phyloP scores from a whole-genome alignment of 1,140 invertebrate genomes.

The Delia radicum region DNA sequence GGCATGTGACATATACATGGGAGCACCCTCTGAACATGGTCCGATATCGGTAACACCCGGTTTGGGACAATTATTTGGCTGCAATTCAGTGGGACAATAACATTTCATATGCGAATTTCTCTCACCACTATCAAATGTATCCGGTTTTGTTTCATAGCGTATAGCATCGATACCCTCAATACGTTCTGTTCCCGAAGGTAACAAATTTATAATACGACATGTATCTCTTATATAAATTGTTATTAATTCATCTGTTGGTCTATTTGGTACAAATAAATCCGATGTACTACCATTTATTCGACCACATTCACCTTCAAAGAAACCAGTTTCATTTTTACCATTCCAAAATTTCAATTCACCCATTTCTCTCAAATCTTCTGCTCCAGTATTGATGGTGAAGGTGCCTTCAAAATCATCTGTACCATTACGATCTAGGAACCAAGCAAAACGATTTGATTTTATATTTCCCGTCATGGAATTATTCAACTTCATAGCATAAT shows the following conservation, averaged over 20 bases:
- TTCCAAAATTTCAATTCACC: constrained; percentile 72
- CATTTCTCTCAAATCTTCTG: constrained; percentile 62
- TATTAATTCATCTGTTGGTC: constrained; percentile 59
- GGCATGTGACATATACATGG: constrained; percentile 79
- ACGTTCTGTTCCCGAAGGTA: constrained; percentile 45
- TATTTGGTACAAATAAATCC: constrained; percentile 73
- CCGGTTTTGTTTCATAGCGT: constrained; percentile 62
- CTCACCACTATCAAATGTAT: constrained; percentile 69
- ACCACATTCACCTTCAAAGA: constrained; percentile 65
- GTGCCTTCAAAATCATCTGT: constrained; percentile 71
- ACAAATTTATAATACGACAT: constrained; percentile 63
- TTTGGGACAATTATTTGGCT: constrained; percentile 55
- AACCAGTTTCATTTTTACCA: constrained; percentile 60
- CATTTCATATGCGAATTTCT: constrained; percentile 62
- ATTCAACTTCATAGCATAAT: constrained; percentile 59
- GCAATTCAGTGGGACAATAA: constrained; percentile 54
- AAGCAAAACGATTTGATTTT: constrained; percentile 72
- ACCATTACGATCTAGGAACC: constrained; percentile 77
- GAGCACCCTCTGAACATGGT: constrained; percentile 69
- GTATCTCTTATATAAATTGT: constrained; percentile 69
- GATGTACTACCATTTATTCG: constrained; percentile 69
- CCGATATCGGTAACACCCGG: constrained; percentile 66
- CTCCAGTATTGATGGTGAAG: constrained; percentile 73
- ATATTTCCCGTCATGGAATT: constrained; percentile 65
- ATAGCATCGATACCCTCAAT: constrained; percentile 62